Base-by-base conservation (phyloP, 1,140 invertebrate species). In the Arion vulgaris region DNA sequence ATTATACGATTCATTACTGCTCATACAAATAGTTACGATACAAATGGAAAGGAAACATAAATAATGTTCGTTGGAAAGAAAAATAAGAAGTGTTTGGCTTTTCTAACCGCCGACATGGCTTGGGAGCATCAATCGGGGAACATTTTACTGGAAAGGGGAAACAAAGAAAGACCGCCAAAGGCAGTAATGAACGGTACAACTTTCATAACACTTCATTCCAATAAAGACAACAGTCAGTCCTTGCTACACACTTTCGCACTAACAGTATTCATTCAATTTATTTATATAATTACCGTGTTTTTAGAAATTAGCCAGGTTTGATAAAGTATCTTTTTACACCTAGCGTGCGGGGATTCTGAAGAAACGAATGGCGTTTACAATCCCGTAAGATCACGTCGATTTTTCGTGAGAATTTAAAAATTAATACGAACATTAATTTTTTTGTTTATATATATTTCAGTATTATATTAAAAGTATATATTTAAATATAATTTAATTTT, bases 311-410 rank as follows among this genome's bases (percentile, higher is more conserved):
- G 15, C 26, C 34, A 39, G 38, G 15, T 1, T 39, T 41, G 71
- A 39, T 19, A 1, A 4, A 15, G 36, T 78, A 19, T 38, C 62
- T 68, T 78, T 41, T 38, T 66, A 13, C n/a, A 23, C 62, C 32
- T 38, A 78, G 76, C 76, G 76, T 78, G 76, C 32, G 57, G 76
- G 41, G 51, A 32, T 78, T 34, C 38, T 66, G 11, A 23, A 28
- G 76, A 78, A 49, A n/a, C 76, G 62, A 78, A 78, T 78, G 76
- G 76, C 76, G 76, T 78, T 66, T 66, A 78, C 32, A 78, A 36
- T 78, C 76, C 53, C 76, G 76, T 66, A 68, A 11, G 28, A 57
- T 78, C 76, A 23, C 76, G 76, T 78, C 41, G 38, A 73, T n/a
- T 26, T 23, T 41, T 13, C 36, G 71, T 19, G 71, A 73, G 68